Evolutionary conservation across 2,888 invertebrate species (phyloP), one percentile per base, ranked within the genome.

Genomic region (Tenthredo distinguenda): DNA sequence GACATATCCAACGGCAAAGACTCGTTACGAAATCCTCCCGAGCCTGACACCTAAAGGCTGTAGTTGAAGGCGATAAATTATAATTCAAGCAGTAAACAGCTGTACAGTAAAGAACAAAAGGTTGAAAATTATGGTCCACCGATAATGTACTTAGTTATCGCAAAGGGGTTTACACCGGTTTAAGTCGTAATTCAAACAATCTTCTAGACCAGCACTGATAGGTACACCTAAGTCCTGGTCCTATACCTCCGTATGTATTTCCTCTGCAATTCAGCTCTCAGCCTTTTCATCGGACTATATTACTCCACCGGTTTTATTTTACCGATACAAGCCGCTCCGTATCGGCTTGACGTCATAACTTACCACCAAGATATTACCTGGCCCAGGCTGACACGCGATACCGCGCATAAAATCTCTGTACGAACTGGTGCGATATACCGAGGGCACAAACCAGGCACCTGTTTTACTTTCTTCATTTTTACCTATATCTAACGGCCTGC

Each of bases 361-460:
- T 86, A 86, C 58, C 85, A 79, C 79, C 85, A 84, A 86, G 84
- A 87, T 87, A 81, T 40, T 85, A 26, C 65, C 58, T 34, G 71
- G 84, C 65, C n/a, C 37, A 21, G 26, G 15, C 86, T 62, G 84
- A 55, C 43, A 37, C 84, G 85, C 81, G 86, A 81, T 81, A 58
- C 40, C 76, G 43, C 58, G 37, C 65, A 84, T 34, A 85, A 84
- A 85, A 85, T 84, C 40, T 84, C 74, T 31, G 58, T 21, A 55
- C 31, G 47, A 50, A 71, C 85, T 37, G 40, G 71, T 72, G 82
- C 86, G 81, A 81, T 81, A 81, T 40, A 50, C 12, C 40, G 58
- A 81, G 81, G 62, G 81, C 62, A 40, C 58, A 55, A 79, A n/a
- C 40, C 10, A 74, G 58, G 87, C 89, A 89, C 90, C 89, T 88